Evolutionary conservation across 2,113 vertebrate genomes (phyloP), one percentile per base, ranked within the genome.

Genomic region (Erinaceus europaeus): DNA sequence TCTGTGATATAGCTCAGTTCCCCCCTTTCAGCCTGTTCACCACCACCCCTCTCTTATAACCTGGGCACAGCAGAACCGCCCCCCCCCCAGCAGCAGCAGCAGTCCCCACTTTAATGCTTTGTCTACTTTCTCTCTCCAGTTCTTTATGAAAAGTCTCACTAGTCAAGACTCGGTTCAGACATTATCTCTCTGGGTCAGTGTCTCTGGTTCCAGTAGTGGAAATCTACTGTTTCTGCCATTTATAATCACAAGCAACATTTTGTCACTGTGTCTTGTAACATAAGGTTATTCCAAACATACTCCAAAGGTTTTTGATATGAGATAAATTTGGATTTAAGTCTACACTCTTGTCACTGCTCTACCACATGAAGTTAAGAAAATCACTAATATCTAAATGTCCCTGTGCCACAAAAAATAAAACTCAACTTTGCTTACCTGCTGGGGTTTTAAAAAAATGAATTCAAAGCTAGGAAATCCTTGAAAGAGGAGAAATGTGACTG

Each of bases 231-330:
- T 80, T 10, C 50, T n/a, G n/a, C n/a, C n/a, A n/a, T n/a, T n/a
- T n/a, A n/a, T n/a, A n/a, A n/a, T n/a, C n/a, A n/a, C n/a, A n/a
- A n/a, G n/a, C n/a, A n/a, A n/a, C n/a, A n/a, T n/a, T n/a, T n/a
- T n/a, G n/a, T n/a, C n/a, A n/a, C n/a, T n/a, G n/a, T n/a, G n/a
- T n/a, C n/a, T n/a, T n/a, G n/a, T n/a, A n/a, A n/a, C n/a, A n/a
- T n/a, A n/a, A n/a, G n/a, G n/a, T n/a, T n/a, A n/a, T n/a, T n/a
- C n/a, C n/a, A n/a, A n/a, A n/a, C n/a, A n/a, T n/a, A n/a, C n/a
- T n/a, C n/a, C n/a, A n/a, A n/a, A n/a, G n/a, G 20, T n/a, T 61
- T 83, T 59, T 83, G 78, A 42, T 77, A 55, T 52, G 42, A 85
- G 32, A 68, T 36, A 21, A 36, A 32, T 29, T 74, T 36, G 64